Base-by-base conservation (phyloP, 2,888 invertebrate species). In the Drosophila neonasuta region DNA sequence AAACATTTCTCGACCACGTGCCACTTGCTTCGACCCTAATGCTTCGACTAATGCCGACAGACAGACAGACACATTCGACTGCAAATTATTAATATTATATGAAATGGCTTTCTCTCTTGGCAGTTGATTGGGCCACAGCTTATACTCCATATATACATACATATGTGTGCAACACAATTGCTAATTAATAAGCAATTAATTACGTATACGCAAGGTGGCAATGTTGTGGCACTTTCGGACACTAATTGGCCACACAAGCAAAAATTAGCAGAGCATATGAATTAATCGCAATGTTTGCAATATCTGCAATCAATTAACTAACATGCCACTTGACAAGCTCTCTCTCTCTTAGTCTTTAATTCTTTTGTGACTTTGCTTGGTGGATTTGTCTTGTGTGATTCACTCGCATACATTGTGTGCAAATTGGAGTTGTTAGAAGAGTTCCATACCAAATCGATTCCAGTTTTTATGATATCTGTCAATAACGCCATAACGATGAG, bases 151-250 rank as follows among this genome's bases (percentile, higher is more conserved):
- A 24, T 24, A 20, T 20, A 20, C 20, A 20, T 20, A 20, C 4
- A 3, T 20, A 24, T 24, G 24, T 24, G 24, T 24, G 71, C 56
- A 70, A 71, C 61, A 72, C 39, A 15, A 41, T 61, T 57, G 71
- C 69, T 68, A 69, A 83, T 83, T 78, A 87, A 83, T 83, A 71
- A 65, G 62, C 78, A 80, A 86, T 87, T 87, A 83, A 83, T 86
- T 77, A 65, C 61, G 42, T 41, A 41, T 41, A 41, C 39, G 39
- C n/a, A 39, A 13, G 13, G 13, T 13, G 7, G 13, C 39, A 39
- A 44, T 79, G 80, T 71, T 78, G 7, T 69, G 85, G 46, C 79
- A 71, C 52, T 65, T 52, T 57, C 36, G 36, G 83, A 58, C 80
- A 69, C 62, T 79, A 82, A 82, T 82, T 77, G 71, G 59, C 49